Conservation (phyloP, 2,113 vertebrate species). For the Cranoglanis bouderius region DNA sequence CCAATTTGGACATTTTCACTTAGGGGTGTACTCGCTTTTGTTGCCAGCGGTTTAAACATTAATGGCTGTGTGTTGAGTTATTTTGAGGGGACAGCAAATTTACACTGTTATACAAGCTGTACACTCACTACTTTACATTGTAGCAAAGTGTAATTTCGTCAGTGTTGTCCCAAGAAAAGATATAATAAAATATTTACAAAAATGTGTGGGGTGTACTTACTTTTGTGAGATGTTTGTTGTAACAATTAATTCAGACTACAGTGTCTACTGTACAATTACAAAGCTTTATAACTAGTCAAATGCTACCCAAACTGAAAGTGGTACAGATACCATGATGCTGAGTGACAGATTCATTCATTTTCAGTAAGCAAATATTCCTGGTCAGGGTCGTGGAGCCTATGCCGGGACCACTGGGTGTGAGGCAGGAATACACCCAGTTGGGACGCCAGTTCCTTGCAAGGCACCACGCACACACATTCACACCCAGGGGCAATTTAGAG, state of each 20-base stretch:
- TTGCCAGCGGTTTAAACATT: too few relatives aligned
- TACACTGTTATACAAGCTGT: too few relatives aligned
- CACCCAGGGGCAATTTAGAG: not conserved
- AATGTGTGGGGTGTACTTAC: too few relatives aligned
- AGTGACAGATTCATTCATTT: not conserved
- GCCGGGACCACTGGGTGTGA: not conserved
- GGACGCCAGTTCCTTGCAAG: not conserved
- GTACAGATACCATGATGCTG: not conserved
- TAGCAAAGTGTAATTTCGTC: too few relatives aligned
- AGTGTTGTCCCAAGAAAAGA: too few relatives aligned
- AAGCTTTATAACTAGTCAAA: not conserved
- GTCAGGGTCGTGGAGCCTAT: not conserved
- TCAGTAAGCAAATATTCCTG: not conserved
- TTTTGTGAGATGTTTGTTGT: not conserved
- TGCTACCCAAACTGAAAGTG: not conserved
- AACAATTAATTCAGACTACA: not conserved
- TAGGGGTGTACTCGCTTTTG: too few relatives aligned
- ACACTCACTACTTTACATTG: too few relatives aligned
- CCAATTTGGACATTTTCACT: too few relatives aligned
- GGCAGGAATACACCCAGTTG: not conserved
- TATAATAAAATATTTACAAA: too few relatives aligned
- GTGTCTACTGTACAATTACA: not conserved
- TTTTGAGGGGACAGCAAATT: too few relatives aligned
- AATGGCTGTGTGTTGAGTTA: too few relatives aligned
- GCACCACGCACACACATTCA: not conserved